Evolutionary conservation across 1,140 invertebrate species (phyloP).

Genomic region (Campoletis sonorensis): DNA sequence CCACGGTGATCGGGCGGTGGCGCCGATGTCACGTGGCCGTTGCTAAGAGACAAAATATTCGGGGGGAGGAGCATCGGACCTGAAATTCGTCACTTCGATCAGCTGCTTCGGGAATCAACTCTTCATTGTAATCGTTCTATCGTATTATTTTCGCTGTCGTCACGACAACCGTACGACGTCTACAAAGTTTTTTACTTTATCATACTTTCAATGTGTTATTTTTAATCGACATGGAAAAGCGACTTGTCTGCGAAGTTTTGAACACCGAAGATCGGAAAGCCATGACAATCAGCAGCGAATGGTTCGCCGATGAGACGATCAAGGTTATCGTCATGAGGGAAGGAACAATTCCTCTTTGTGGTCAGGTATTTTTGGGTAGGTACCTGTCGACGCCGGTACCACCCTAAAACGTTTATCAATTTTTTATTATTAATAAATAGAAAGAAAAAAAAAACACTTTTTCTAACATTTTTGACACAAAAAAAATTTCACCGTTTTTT

Average conservation of each 20-base stretch:
- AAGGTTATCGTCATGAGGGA: slow-evolving; percentile 30
- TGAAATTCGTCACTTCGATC: no score
- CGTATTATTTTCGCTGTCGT: neutral
- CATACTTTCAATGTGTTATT: no score
- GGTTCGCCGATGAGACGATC: slow-evolving; percentile 21
- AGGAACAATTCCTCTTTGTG: slow-evolving; percentile 25
- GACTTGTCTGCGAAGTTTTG: slow-evolving; percentile 30
- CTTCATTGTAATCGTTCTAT: no score
- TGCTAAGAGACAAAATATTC: no score
- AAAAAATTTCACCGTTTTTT: no score
- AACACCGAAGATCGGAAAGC: slow-evolving; percentile 39
- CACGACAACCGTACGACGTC: neutral
- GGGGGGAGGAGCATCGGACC: no score
- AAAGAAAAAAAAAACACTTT: neutral
- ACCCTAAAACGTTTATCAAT: neutral
- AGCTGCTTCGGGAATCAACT: no score
- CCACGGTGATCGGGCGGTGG: slow-evolving; percentile 55
- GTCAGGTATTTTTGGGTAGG: slow-evolving; percentile 24
- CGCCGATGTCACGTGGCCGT: no score
- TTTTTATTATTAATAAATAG: neutral
- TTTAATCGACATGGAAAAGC: neutral
- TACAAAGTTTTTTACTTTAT: no score
- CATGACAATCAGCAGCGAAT: slow-evolving; percentile 45
- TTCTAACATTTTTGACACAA: no score
- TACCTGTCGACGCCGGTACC: no score